These are phyloP conservation scores for Grallaria varia DNA, from an alignment of 2,113 vertebrate species.

Conservation along the genomic window DNA sequence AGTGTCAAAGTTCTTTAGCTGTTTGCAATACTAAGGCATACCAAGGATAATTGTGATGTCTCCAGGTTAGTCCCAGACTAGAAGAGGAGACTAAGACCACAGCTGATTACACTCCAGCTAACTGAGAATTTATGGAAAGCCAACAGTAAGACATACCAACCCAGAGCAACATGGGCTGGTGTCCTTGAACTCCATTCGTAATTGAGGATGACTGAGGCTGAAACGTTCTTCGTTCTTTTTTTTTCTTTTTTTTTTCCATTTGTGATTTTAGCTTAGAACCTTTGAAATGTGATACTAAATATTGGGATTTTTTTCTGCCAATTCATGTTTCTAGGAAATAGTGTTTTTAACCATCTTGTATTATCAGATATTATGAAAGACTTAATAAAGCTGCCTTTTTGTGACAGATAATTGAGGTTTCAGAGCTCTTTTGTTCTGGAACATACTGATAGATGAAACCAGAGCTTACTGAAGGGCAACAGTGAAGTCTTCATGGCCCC, in stretches of 20 bases:
- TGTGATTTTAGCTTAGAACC: neutral
- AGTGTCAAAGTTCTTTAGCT: neutral
- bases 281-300: neutral
- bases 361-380: neutral
- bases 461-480: neutral
- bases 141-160: neutral
- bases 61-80: neutral
- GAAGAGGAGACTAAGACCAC: neutral
- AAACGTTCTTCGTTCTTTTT: neutral
- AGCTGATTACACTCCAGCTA: neutral
- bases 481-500: neutral
- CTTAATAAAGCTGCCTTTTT: neutral
- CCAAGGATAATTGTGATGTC: neutral
- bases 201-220: neutral
- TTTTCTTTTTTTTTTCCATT: fast-evolving
- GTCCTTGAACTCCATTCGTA: neutral
- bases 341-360: neutral
- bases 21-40: fast-evolving
- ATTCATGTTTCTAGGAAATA: neutral
- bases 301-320: neutral
- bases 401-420: neutral
- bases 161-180: neutral
- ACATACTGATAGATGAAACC: neutral
- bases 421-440: neutral
- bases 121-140: neutral